Conservation (phyloP, 2,888 invertebrate species). For the Eucriotettix oculatus region DNA sequence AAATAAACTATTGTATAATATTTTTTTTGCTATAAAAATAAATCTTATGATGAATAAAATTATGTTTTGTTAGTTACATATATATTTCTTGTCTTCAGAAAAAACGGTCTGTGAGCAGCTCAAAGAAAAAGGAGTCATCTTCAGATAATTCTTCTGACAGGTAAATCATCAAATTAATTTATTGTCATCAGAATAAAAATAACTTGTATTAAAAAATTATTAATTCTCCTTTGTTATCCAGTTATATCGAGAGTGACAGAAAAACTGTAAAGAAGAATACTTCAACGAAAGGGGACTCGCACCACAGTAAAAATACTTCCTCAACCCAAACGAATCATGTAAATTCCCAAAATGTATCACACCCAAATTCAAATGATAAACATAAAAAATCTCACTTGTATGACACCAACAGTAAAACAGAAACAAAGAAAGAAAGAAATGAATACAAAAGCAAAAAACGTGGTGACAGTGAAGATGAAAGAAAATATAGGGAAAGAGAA, state of each 20-base stretch:
- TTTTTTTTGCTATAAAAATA: no score
- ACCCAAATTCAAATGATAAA: slow-evolving; percentile 1
- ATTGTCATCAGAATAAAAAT: no score
- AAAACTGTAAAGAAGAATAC: background rate
- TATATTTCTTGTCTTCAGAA: slow-evolving; percentile 28
- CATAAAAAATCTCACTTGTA: background rate
- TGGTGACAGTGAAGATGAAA: slow-evolving; percentile 5
- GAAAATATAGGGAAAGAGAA: background rate
- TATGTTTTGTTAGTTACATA: no score
- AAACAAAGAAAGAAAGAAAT: slow-evolving; percentile 4
- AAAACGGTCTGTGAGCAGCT: slow-evolving; percentile 25
- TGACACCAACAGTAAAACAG: background rate
- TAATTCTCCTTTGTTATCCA: background rate
- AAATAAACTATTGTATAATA: no score
- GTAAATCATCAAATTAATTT: slow-evolving; percentile 20
- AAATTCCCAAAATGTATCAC: no score
- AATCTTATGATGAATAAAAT: no score
- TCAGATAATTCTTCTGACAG: slow-evolving; percentile 38
- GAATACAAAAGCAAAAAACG: slow-evolving; percentile 3
- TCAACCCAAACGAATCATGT: background rate
- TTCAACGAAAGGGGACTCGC: background rate
- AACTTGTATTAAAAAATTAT: background rate
- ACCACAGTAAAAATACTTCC: background rate
- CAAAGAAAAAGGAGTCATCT: slow-evolving; percentile 36
- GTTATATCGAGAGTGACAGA: slow-evolving; percentile 1